Base-by-base conservation (phyloP, 1,140 invertebrate species). In the Cydia pomonella region DNA sequence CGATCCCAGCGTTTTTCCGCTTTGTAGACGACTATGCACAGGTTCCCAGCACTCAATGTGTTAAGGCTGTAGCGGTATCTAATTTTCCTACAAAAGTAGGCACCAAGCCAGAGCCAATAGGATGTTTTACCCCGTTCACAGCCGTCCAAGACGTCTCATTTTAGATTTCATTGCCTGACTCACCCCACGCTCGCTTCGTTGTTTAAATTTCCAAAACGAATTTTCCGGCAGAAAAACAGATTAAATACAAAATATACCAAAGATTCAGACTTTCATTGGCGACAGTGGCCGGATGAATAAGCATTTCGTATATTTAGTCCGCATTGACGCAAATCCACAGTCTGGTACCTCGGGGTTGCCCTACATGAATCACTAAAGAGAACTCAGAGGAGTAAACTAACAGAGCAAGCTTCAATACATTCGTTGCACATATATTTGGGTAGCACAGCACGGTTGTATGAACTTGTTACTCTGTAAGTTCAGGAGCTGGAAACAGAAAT, bases 401-500 rank as follows among this genome's bases (percentile, higher is more conserved):
- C 50, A 53, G 50, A 53, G 50, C 0, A 18, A 53, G 50, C 12
- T 3, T 53, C 50, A 53, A n/a, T 53, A 53, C n/a, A 21, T 53
- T 18, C 9, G 50, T 18, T 9, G 50, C 16, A 21, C 12, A 18
- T 53, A 44, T 44, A 9, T 38, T 1, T 38, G 33, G 33, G 44
- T 13, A 47, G 44, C 50, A 53, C 3, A 4, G 50, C n/a, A 47
- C n/a, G 16, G 50, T 53, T 18, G 50, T 53, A 18, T 18, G n/a
- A 47, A 47, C 44, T 47, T 53, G 50, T 53, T 59, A 23, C 53
- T 59, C 21, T 59, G 53, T 59, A 59, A 59, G 21, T 59, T 59
- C 9, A 59, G 41, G 41, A 12, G 53, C 64, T n/a, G 64, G 33
- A 69, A 69, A 69, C 64, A 33, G 29, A 69, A 69, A 69, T 69